A percentile compares a stretch with the other conserved stretches of the same genome.
Conservation (phyloP, 2,888 invertebrate genomes). For the Temnothorax ravouxi region DNA sequence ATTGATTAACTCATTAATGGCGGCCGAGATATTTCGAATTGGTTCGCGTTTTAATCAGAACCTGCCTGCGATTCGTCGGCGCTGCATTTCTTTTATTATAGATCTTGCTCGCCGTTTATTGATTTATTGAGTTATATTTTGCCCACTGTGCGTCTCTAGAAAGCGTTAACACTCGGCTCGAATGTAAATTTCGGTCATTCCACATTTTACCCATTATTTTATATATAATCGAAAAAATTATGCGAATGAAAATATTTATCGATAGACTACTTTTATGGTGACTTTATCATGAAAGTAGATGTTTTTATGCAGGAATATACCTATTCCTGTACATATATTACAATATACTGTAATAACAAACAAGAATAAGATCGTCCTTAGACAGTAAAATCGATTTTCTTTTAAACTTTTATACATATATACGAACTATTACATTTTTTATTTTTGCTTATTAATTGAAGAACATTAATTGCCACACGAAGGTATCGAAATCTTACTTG, state of each 20-base stretch:
- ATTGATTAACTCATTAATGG: constrained; percentile 52
- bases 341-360: not conserved
- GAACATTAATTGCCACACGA: not conserved
- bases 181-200: constrained; percentile 29
- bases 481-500: not conserved
- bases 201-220: constrained; percentile 12
- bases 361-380: not conserved
- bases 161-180: not conserved
- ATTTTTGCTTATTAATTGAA: constrained; percentile 5
- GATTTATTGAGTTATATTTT: constrained; percentile 49
- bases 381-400: not conserved
- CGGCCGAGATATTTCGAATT: constrained; percentile 43
- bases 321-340: too few relatives aligned
- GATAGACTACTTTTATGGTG: not conserved
- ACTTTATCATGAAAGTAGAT: not conserved
- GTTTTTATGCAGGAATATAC: not conserved
- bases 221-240: not conserved
- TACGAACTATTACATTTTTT: not conserved
- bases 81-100: constrained; percentile 46
- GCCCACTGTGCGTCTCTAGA: not conserved
- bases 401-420: not conserved
- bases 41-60: constrained; percentile 46
- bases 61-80: constrained; percentile 19
- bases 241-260: not conserved
- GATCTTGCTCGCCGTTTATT: constrained; percentile 49